These are phyloP conservation scores for Anabacerthia variegaticeps DNA, from an alignment of 2,797 vertebrate genomes.

Conservation along the genomic window DNA sequence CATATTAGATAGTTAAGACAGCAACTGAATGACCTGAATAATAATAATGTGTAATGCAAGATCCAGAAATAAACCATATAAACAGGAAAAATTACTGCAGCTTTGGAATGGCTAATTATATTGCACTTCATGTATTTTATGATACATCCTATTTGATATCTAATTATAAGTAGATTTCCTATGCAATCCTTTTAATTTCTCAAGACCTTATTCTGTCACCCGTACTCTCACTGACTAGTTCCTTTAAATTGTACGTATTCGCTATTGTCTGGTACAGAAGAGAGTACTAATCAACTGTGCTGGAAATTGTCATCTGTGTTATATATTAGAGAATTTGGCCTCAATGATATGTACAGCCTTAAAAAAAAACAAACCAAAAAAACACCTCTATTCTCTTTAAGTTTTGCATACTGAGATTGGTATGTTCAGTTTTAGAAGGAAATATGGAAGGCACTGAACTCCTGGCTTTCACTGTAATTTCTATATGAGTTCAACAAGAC, in stretches of 20 bases:
- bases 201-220: neutral
- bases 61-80: neutral
- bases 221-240: neutral
- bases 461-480: neutral
- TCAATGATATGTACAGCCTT: neutral
- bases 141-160: slow-evolving; percentile 7
- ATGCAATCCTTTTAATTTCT: neutral
- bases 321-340: neutral
- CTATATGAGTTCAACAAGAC: neutral
- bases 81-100: neutral
- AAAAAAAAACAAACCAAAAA: neutral
- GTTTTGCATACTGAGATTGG: neutral
- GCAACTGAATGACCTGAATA: neutral
- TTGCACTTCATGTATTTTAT: slow-evolving; percentile 1
- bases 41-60: neutral
- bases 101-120: neutral
- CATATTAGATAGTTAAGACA: neutral
- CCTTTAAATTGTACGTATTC: neutral
- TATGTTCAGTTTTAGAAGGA: neutral
- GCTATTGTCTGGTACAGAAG: neutral
- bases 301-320: neutral
- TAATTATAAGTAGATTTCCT: neutral
- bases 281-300: neutral
- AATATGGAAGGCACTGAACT: neutral
- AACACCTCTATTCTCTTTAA: neutral